These are phyloP conservation scores for Cyprinella venusta DNA, from an alignment of 2,797 vertebrate genomes.

Conservation along the genomic window DNA sequence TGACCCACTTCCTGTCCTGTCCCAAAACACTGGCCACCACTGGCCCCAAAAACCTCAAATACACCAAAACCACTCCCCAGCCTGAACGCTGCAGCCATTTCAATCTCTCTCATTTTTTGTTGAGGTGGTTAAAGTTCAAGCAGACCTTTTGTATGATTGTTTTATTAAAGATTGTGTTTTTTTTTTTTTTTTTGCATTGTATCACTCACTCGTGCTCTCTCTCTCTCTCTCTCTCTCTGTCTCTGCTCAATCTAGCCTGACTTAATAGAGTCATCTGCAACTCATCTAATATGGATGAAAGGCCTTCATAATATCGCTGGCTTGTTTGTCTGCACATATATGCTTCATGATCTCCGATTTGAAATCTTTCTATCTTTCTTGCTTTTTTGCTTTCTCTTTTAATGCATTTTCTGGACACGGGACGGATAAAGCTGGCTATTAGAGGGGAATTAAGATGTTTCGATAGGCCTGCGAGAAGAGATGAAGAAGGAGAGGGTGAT, in stretches of 20 bases:
- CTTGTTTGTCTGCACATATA: constrained; percentile 37
- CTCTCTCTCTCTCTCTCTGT: constrained; percentile 6
- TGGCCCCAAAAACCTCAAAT: constrained; percentile 52
- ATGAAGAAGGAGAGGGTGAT: constrained; percentile 65
- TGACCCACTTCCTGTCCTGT: constrained; percentile 73
- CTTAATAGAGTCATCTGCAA: constrained; percentile 81
- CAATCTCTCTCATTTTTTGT: background rate
- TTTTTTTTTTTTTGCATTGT: background rate
- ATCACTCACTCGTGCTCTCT: background rate
- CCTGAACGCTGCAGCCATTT: background rate
- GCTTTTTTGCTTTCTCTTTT: constrained; percentile 64
- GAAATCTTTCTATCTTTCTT: constrained; percentile 42
- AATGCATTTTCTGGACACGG: constrained; percentile 72
- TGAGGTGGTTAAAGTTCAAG: background rate
- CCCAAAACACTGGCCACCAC: constrained; percentile 44
- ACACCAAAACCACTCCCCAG: constrained; percentile 58
- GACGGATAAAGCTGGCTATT: constrained; percentile 64
- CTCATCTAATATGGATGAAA: constrained; percentile 80
- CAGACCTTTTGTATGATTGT: background rate
- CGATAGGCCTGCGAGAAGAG: constrained; percentile 57
- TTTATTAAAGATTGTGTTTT: background rate
- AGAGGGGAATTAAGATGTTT: constrained; percentile 62
- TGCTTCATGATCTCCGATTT: constrained; percentile 11
- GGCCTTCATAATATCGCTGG: constrained; percentile 65
- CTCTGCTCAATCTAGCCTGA: constrained; percentile 65